Conservation (phyloP, 2,888 invertebrate genomes). For the Chymomyza amoena region DNA sequence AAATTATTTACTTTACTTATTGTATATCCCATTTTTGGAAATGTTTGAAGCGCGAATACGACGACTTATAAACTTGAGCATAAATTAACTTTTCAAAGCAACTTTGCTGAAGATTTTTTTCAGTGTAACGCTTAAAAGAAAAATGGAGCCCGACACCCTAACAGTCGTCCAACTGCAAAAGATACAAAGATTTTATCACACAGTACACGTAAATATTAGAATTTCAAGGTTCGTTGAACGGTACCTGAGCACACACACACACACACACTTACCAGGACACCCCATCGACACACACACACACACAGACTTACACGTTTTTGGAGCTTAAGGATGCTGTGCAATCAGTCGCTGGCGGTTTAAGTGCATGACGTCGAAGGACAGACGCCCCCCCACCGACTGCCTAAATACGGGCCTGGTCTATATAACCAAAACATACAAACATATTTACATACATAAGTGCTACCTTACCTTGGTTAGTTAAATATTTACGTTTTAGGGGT, state of each 20-base stretch:
- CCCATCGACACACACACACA: not conserved
- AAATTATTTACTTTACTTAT: too few species aligned
- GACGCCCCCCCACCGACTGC: not conserved
- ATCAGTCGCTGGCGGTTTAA: not conserved
- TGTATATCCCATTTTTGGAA: too few species aligned
- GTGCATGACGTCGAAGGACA: not conserved
- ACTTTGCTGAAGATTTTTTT: not conserved
- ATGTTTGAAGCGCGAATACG: too few species aligned
- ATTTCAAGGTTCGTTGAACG: constrained; percentile 26
- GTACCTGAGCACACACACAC: not conserved
- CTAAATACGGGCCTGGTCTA: not conserved
- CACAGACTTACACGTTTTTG: not conserved
- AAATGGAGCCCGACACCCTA: not conserved
- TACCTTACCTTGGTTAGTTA: not conserved
- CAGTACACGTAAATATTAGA: constrained; percentile 29
- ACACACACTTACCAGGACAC: not conserved
- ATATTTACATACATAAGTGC: not conserved
- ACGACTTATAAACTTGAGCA: too few species aligned
- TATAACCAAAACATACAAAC: not conserved
- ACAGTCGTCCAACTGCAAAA: constrained; percentile 6
- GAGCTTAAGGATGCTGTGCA: not conserved
- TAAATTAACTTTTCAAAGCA: not conserved
- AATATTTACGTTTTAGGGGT: not conserved
- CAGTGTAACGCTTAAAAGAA: not conserved
- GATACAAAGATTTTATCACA: constrained; percentile 27